phyloP scores from a whole-genome alignment of 2,113 vertebrate genomes.

The Gopherus evgoodei region DNA sequence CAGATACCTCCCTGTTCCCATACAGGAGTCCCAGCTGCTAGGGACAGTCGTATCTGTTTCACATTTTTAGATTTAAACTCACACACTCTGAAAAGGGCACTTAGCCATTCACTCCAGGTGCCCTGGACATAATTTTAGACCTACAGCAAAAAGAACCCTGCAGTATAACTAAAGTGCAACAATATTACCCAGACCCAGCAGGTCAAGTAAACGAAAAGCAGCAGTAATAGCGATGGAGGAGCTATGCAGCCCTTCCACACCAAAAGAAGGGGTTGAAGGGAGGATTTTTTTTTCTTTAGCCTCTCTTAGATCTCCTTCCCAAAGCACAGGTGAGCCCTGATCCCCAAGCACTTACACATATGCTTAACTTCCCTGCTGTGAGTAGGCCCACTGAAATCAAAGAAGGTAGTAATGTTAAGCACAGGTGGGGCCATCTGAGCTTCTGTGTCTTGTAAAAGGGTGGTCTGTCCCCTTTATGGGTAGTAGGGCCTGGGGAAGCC shows the following conservation, averaged over 20 bases:
- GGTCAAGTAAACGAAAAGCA: not conserved
- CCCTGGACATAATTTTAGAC: not conserved
- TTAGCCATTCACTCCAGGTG: not conserved
- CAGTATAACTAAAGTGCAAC: not conserved
- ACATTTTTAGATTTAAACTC: not conserved
- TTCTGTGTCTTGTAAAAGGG: no score
- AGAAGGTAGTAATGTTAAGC: no score
- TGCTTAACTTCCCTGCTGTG: no score
- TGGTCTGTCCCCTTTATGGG: no score
- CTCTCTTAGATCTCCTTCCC: no score
- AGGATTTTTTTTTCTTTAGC: no score
- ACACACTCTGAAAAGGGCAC: not conserved
- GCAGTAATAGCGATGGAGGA: accelerated
- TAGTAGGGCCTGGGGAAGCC: no score
- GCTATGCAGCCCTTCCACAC: not conserved
- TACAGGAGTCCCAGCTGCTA: not conserved
- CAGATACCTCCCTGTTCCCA: not conserved
- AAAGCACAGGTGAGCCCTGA: no score
- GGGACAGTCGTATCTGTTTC: not conserved
- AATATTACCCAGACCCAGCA: not conserved
- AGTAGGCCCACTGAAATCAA: no score
- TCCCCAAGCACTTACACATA: no score
- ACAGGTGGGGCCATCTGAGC: no score
- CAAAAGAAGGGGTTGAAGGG: no score
- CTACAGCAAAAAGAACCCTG: not conserved